phyloP scores from a whole-genome alignment of 1,140 invertebrate genomes.

The Lepidurus couesii region DNA sequence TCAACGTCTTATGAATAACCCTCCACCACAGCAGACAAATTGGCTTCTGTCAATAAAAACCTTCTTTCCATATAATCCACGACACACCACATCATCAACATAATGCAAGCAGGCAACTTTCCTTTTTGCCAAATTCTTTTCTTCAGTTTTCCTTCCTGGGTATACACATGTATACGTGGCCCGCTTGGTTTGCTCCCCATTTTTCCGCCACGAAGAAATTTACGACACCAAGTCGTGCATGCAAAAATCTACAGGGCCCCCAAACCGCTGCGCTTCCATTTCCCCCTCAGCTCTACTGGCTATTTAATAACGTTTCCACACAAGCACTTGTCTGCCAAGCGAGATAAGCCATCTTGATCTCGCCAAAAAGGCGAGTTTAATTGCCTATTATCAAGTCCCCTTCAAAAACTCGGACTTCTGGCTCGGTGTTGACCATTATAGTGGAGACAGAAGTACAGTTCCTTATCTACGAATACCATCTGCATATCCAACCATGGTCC shows the following conservation, averaged over 20 bases:
- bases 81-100: conserved; percentile 11
- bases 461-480: conserved; percentile 4
- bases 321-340: background rate
- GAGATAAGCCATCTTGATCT: background rate
- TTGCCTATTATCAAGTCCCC: conserved; percentile 15
- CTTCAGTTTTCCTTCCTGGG: background rate
- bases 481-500: background rate
- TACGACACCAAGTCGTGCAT: background rate
- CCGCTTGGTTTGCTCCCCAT: background rate
- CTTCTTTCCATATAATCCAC: conserved; percentile 12
- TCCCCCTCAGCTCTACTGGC: background rate
- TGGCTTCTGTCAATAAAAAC: conserved; percentile 22
- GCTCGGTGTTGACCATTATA: background rate
- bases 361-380: conserved; percentile 3
- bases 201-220: background rate
- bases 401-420: background rate
- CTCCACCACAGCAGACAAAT: conserved; percentile 21
- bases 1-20: conserved; percentile 18
- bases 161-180: background rate
- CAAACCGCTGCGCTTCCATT: background rate
- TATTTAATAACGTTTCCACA: conserved; percentile 3
- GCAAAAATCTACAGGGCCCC: background rate
- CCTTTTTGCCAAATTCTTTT: background rate
- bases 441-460: background rate
- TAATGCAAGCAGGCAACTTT: background rate